A percentile compares a stretch with the other conserved stretches of the same genome.
These are phyloP conservation scores for Genyomyrus donnyi DNA, from an alignment of 2,113 vertebrate species.

Conservation along the genomic window DNA sequence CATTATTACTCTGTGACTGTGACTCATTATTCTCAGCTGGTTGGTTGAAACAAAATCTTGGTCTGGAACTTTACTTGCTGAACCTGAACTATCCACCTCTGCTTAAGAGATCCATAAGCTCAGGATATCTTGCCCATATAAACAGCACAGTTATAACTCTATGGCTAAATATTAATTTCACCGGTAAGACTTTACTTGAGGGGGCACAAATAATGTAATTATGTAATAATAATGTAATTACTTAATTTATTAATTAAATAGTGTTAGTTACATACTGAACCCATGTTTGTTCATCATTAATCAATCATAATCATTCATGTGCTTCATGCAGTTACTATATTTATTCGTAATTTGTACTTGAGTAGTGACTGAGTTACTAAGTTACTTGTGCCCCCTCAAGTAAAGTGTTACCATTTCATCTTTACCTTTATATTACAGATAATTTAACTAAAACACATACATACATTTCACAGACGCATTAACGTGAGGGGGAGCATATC, in stretches of 20 bases:
- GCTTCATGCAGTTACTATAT: background rate
- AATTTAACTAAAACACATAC: too few species aligned
- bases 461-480: too few species aligned
- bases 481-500: too few species aligned
- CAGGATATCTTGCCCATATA: background rate
- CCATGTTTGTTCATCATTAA: background rate
- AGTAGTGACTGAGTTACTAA: background rate
- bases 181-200: background rate
- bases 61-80: too few species aligned
- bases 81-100: too few species aligned
- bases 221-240: background rate
- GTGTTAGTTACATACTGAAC: background rate
- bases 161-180: background rate
- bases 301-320: background rate
- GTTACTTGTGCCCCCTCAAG: background rate
- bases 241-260: background rate
- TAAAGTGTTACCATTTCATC: background rate
- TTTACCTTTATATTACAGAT: too few species aligned
- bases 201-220: background rate
- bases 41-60: too few species aligned
- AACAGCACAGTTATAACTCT: background rate
- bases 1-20: background rate
- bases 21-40: too few species aligned
- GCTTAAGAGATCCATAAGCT: background rate
- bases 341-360: background rate